phyloP scores from a whole-genome alignment of 2,888 invertebrate species.

The Ferdinandea cuprea region DNA sequence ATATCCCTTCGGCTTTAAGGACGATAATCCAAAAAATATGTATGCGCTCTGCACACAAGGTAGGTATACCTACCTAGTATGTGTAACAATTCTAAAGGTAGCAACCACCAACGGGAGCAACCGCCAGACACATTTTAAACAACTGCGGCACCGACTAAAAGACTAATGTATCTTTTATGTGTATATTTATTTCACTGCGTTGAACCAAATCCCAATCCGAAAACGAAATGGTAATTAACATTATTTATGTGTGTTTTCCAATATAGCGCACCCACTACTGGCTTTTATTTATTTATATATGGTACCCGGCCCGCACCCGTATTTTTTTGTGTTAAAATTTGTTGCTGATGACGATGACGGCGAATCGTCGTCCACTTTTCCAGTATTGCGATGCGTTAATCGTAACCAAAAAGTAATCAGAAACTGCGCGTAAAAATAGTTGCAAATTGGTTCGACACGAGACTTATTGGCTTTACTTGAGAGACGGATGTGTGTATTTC shows the following conservation, averaged over 20 bases:
- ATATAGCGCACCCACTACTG: conserved; percentile 39
- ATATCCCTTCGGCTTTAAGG: conserved; percentile 4
- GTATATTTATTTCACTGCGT: conserved; percentile 42
- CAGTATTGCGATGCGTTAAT: conserved; percentile 33
- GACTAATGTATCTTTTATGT: conserved; percentile 41
- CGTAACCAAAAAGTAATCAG: conserved; percentile 22
- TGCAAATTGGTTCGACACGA: conserved; percentile 39
- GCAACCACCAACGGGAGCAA: conserved; percentile 11
- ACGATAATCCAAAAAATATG: conserved; percentile 65
- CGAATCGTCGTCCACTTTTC: conserved; percentile 34
- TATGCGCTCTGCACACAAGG: conserved; percentile 42
- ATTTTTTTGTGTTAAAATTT: conserved; percentile 51
- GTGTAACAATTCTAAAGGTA: conserved; percentile 29
- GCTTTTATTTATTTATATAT: conserved; percentile 49
- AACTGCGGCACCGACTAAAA: conserved; percentile 43
- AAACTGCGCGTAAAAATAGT: conserved; percentile 63
- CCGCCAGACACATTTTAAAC: conserved; percentile 33
- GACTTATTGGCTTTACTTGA: conserved; percentile 48
- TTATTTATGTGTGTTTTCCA: conserved; percentile 61
- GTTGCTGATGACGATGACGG: conserved; percentile 54
- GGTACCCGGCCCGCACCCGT: conserved; percentile 30
- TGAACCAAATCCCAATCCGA: conserved; percentile 52
- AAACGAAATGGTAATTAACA: conserved; percentile 47
- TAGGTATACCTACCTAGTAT: conserved; percentile 15
- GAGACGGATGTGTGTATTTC: conserved; percentile 33